These are phyloP conservation scores for Saturnia pavonia DNA, from an alignment of 2,888 invertebrate species.

Conservation along the genomic window DNA sequence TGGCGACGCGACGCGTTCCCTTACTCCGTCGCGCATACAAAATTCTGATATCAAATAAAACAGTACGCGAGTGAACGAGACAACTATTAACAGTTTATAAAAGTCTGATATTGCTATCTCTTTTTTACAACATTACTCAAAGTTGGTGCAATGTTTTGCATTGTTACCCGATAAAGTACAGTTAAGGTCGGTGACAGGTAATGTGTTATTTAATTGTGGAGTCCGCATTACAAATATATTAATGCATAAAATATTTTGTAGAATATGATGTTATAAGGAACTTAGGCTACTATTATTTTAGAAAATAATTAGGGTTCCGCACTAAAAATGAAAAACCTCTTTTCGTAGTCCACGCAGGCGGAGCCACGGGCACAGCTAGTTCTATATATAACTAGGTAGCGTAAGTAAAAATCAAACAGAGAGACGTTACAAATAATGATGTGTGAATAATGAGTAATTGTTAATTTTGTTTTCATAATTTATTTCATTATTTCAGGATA, in stretches of 20 bases:
- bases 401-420: no score
- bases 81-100: constrained; percentile 15
- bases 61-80: constrained; percentile 17
- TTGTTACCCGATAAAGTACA: constrained; percentile 41
- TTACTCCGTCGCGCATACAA: constrained; percentile 54
- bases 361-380: no score
- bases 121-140: constrained; percentile 27
- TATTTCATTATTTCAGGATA: no score
- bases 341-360: no score
- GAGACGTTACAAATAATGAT: no score
- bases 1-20: constrained; percentile 40
- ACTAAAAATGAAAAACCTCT: no score
- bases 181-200: constrained; percentile 54
- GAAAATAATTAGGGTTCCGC: no score
- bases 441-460: no score
- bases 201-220: constrained; percentile 20
- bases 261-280: no score
- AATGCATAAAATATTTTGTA: background rate
- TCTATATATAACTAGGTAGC: no score
- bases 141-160: constrained; percentile 37
- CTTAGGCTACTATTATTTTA: no score
- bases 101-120: constrained; percentile 20
- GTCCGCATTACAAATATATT: background rate
- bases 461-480: no score
- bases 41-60: constrained; percentile 37